Base-by-base conservation (phyloP, 1,140 invertebrate genomes). In the Mycetomoellerius zeteki region DNA sequence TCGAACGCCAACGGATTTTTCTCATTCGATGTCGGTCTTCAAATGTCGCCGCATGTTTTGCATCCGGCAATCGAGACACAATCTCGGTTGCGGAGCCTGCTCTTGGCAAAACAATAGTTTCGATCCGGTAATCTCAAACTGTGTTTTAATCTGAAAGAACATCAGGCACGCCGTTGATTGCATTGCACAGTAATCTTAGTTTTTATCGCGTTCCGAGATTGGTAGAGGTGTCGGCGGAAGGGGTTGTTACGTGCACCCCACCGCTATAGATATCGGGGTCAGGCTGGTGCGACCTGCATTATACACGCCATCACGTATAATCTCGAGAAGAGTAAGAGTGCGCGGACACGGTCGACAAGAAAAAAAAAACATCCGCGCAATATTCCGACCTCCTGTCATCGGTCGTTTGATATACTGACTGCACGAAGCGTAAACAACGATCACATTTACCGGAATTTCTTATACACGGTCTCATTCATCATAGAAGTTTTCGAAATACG, bases 161-260 rank as follows among this genome's bases (percentile, higher is more conserved):
- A 85, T 75, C 47, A 8, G 72, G 69, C 80, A 89, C 86, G 56
- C 81, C 81, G 78, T 76, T 92, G 91, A 92, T 92, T 92, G 89
- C 90, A 90, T 92, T 91, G 91, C 91, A 92, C 90, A 92, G 89
- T 92, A 92, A 92, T 92, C 91, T 92, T 89, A 92, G 91, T 92
- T 92, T 92, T 92, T 92, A 92, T 88, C 87, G 84, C 60, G 65
- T 88, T 85, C 75, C 84, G 69, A 85, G 76, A 91, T 90, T 91
- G 86, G 64, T 75, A 62, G 47, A 52, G 58, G 82, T 73, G 72
- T 37, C 19, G 24, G 12, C 6, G 10, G 64, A 14, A 21, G n/a
- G 37, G 12, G 7, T 47, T 43, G 4, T 56, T 24, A 27, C 16
- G 75, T 62, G n/a, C 54, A 56, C 24, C 71, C 62, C 10, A 30